Evolutionary conservation across 2,797 vertebrate genomes (phyloP).

Genomic region (Leuciscus waleckii): DNA sequence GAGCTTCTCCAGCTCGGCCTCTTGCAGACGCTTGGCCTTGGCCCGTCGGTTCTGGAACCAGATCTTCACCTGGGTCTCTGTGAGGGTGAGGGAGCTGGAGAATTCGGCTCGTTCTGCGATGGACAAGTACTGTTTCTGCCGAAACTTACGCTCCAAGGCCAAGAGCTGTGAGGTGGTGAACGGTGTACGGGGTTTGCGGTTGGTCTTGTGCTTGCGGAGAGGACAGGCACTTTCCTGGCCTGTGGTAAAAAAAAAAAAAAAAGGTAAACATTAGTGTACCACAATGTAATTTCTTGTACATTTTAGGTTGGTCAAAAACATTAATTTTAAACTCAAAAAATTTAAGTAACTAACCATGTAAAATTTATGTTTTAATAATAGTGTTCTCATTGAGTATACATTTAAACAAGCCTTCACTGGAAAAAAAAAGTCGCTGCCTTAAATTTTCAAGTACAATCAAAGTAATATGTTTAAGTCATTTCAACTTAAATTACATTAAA

Average conservation of each 20-base stretch:
- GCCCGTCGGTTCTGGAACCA: conserved; percentile 99
- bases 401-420: not conserved
- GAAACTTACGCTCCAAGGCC: conserved; percentile 95
- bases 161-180: conserved; percentile 97
- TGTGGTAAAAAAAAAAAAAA: conserved; percentile 67
- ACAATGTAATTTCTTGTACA: not conserved
- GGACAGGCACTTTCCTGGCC: conserved; percentile 88
- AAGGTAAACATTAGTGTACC: not conserved
- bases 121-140: conserved; percentile 98
- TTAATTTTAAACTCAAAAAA: not conserved
- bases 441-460: no score
- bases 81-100: conserved; percentile 94
- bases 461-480: no score
- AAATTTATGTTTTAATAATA: not conserved
- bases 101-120: conserved; percentile 96
- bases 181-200: conserved; percentile 93
- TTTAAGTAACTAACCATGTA: not conserved
- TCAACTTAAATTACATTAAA: no score
- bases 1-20: conserved; percentile 96
- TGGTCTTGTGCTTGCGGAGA: conserved; percentile 95
- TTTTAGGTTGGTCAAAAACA: not conserved
- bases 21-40: conserved; percentile 97
- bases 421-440: no score
- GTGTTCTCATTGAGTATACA: not conserved
- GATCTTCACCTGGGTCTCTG: conserved; percentile 99